phyloP scores from a whole-genome alignment of 2,888 invertebrate genomes.

The Carabus problematicus region DNA sequence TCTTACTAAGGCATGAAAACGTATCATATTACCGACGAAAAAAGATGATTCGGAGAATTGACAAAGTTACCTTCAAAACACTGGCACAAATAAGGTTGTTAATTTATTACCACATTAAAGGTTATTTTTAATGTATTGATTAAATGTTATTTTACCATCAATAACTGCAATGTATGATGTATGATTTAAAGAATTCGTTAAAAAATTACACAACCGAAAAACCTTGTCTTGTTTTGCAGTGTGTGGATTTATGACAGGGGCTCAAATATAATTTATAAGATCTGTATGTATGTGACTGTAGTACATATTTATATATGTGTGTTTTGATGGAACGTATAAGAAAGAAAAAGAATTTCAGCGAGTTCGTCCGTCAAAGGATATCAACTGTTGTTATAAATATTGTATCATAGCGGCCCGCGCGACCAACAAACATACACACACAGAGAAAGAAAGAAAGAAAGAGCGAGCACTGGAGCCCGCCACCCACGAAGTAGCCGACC shows the following conservation, averaged over 20 bases:
- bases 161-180: too few species aligned
- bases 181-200: too few species aligned
- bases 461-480: conserved; percentile 47
- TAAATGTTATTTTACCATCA: too few species aligned
- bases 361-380: background rate
- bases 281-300: background rate
- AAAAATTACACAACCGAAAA: background rate
- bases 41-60: too few species aligned
- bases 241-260: background rate
- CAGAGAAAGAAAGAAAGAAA: background rate
- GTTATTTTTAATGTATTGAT: too few species aligned
- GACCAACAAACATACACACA: background rate
- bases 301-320: too few species aligned
- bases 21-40: too few species aligned
- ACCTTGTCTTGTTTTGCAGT: background rate
- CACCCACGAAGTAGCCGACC: conserved; percentile 53
- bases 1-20: too few species aligned
- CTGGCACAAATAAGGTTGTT: too few species aligned
- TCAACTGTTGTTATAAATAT: conserved; percentile 3
- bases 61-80: too few species aligned
- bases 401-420: conserved; percentile 2
- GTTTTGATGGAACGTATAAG: too few species aligned
- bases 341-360: background rate
- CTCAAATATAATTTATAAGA: background rate
- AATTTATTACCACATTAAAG: too few species aligned